A percentile compares a stretch with the other conserved stretches of the same genome.
phyloP scores from a whole-genome alignment of 2,888 invertebrate genomes.

The Acanthosoma haemorrhoidale region DNA sequence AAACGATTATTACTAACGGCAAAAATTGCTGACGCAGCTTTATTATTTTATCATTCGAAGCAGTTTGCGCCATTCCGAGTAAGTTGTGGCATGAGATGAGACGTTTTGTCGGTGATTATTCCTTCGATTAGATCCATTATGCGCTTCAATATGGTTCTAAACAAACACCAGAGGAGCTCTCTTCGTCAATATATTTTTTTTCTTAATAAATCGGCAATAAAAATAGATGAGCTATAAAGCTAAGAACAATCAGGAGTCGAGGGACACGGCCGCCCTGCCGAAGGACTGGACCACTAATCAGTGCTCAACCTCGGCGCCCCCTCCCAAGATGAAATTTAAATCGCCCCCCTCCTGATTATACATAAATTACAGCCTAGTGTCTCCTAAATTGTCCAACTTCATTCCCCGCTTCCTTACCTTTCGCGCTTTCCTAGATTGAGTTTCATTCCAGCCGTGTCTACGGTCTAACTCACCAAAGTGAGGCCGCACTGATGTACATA shows the following conservation, averaged over 20 bases:
- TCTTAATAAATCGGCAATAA: too few relatives aligned
- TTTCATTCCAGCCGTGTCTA: not conserved
- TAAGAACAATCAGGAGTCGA: not conserved
- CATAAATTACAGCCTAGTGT: conserved; percentile 28
- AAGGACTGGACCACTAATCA: not conserved
- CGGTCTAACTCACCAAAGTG: not conserved
- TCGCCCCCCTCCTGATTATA: conserved; percentile 21
- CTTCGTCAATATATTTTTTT: too few relatives aligned
- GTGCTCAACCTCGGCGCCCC: conserved; percentile 2
- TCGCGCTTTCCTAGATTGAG: not conserved
- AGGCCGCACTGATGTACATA: not conserved
- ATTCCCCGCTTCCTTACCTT: conserved; percentile 15
- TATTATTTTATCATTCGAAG: too few relatives aligned
- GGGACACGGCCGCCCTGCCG: too few relatives aligned
- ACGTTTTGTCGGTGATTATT: too few relatives aligned
- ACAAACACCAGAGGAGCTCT: too few relatives aligned
- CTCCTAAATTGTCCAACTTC: conserved; percentile 30
- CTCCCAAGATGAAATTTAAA: not conserved
- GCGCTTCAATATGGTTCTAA: too few relatives aligned
- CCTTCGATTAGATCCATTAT: too few relatives aligned
- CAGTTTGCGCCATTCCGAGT: too few relatives aligned
- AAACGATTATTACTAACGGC: too few relatives aligned
- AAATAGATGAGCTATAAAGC: not conserved
- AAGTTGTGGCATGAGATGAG: too few relatives aligned
- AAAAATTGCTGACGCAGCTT: too few relatives aligned